Conservation (phyloP, 2,888 invertebrate species). For the Xestia rhomboidea region DNA sequence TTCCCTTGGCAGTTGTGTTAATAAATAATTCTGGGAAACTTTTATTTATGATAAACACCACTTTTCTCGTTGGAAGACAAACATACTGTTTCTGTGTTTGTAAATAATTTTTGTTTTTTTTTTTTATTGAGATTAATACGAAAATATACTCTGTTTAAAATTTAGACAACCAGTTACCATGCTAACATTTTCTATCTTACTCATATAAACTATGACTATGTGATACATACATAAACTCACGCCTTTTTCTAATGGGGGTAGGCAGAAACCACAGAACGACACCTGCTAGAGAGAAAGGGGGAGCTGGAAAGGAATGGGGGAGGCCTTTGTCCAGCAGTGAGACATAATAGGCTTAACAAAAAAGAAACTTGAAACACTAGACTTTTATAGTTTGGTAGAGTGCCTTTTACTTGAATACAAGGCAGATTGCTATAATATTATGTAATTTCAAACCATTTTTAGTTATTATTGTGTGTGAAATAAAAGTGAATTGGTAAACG, state of each 20-base stretch:
- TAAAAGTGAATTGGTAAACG: too few species aligned
- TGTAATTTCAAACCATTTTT: not conserved
- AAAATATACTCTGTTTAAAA: not conserved
- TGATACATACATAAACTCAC: too few species aligned
- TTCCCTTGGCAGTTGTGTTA: constrained; percentile 38
- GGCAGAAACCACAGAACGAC: too few species aligned
- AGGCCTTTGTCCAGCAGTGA: not conserved
- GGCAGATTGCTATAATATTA: not conserved
- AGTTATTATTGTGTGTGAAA: not conserved
- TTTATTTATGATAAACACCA: constrained; percentile 34
- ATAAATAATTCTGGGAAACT: constrained; percentile 39
- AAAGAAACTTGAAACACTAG: not conserved
- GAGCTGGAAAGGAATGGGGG: too few species aligned
- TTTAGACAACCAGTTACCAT: not conserved
- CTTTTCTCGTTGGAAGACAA: constrained; percentile 19
- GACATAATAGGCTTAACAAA: too few species aligned
- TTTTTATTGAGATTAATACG: not conserved
- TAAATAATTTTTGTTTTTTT: not conserved
- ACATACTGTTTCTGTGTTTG: constrained; percentile 3
- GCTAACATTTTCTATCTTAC: not conserved
- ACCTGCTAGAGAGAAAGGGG: too few species aligned
- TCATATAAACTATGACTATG: too few species aligned
- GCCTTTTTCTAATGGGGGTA: too few species aligned
- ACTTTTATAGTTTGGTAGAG: not conserved
- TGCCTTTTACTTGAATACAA: not conserved